Base-by-base conservation (phyloP, 2,888 invertebrate species). In the Tanytarsus gracilentus region DNA sequence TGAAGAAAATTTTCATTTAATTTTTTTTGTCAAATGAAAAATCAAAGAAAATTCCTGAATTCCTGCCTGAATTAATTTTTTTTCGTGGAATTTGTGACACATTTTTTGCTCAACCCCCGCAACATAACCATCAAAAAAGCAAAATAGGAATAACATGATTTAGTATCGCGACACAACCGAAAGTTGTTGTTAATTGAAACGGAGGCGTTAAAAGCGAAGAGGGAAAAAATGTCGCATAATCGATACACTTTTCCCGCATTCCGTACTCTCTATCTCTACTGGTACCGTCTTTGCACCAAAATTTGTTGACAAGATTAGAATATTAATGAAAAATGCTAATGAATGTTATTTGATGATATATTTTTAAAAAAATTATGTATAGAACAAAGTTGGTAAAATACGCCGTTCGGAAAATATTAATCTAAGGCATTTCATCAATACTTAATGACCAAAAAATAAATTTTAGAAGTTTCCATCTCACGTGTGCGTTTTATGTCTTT, bases 291-390 rank as follows among this genome's bases (percentile, higher is more conserved):
- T 53, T 53, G n/a, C 48, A 23, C 44, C 58, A 58, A 48, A 58
- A 58, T 48, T 58, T 58, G 58, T 58, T 58, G 58, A 58, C 58
- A 30, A 26, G 40, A 58, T 58, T 58, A 58, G 58, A 58, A 58
- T 58, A 48, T 58, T 39, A 58, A 58, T 58, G 58, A 48, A 58
- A 58, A 58, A 58, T 58, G 58, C 48, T 58, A 58, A 58, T 58
- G 48, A 58, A 48, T 29, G 4, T 30, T n/a, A n/a, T n/a, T n/a
- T n/a, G n/a, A 11, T 23, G 44, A 44, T 44, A 16, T 44, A 44
- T 44, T 21, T 21, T 11, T 16, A 44, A 44, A 44, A 18, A 44
- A 18, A 18, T 23, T 23, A 44, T 21, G n/a, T 33, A 33, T 33
- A n/a, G 9, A n/a, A 11, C 3, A 11, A 33, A 11, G 9, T 33